phyloP scores from a whole-genome alignment of 2,888 invertebrate genomes.

The Eudasyphora cyanicolor region DNA sequence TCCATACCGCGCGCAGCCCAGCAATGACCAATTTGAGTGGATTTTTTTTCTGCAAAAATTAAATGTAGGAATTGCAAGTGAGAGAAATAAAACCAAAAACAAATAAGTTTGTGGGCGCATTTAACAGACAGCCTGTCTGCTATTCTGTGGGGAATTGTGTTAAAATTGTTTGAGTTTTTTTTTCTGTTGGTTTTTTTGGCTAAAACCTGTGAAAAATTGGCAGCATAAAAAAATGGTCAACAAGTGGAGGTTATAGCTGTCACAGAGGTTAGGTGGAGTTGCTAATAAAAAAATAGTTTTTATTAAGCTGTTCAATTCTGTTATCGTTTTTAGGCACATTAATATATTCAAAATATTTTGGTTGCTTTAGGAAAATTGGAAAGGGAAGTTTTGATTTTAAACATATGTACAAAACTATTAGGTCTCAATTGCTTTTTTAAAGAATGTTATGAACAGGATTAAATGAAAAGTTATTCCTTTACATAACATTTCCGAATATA shows the following conservation, averaged over 20 bases:
- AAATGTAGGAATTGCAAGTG: conserved; percentile 17
- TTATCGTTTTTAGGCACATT: no score
- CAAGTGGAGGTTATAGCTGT: background rate
- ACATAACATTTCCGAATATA: no score
- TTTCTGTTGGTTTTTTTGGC: background rate
- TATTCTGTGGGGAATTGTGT: conserved; percentile 53
- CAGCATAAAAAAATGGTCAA: background rate
- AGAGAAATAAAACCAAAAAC: conserved; percentile 35
- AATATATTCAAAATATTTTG: no score
- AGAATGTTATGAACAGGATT: no score
- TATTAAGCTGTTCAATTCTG: no score
- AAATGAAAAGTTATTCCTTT: no score
- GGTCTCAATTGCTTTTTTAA: no score
- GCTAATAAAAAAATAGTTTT: no score
- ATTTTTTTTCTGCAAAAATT: conserved; percentile 17
- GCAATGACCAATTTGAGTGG: conserved; percentile 18
- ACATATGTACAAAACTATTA: no score
- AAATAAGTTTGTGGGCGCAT: conserved; percentile 59
- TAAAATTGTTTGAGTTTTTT: conserved; percentile 43
- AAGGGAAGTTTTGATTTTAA: no score
- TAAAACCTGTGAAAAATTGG: background rate
- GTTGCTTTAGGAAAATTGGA: no score
- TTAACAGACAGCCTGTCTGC: conserved; percentile 65
- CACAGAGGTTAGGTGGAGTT: no score
- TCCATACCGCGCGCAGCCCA: conserved; percentile 4